phyloP scores from a whole-genome alignment of 2,888 invertebrate species.

The Chymomyza amoena region DNA sequence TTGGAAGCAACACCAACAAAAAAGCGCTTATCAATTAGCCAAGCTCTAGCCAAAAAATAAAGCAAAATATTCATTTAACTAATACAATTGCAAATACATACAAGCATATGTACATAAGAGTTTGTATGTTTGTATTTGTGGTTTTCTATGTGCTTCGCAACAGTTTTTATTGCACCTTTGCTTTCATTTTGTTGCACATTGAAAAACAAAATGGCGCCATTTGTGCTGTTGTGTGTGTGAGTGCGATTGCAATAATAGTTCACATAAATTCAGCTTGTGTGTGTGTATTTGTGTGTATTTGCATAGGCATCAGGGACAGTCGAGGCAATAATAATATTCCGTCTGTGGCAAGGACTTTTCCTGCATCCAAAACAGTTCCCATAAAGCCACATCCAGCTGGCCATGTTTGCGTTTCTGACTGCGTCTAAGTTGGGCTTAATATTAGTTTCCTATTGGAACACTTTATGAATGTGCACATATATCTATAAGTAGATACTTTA shows the following conservation, averaged over 20 bases:
- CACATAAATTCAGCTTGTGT: conserved; percentile 46
- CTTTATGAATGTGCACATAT: neutral
- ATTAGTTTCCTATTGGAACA: conserved; percentile 27
- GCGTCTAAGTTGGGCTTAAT: conserved; percentile 35
- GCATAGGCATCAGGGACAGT: conserved; percentile 31
- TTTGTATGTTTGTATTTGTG: neutral
- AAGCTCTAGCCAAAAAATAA: neutral
- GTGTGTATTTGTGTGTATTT: conserved; percentile 9
- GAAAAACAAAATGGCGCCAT: neutral
- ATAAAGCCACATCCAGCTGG: conserved; percentile 3
- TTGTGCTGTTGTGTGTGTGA: conserved; percentile 2
- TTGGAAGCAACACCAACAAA: neutral
- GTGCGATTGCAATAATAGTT: conserved; percentile 42
- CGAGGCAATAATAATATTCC: conserved; percentile 20
- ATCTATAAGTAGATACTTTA: neutral
- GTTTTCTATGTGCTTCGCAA: neutral
- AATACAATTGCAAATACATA: neutral
- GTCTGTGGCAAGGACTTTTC: conserved; percentile 18
- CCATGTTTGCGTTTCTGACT: conserved; percentile 7
- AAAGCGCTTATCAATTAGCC: neutral
- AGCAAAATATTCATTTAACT: neutral
- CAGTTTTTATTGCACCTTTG: neutral
- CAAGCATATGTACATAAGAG: too few relatives aligned
- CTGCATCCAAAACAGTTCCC: too few relatives aligned
- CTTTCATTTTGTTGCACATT: neutral